Evolutionary conservation across 2,888 invertebrate genomes (phyloP).

Genomic region (Lochmaea capreae): DNA sequence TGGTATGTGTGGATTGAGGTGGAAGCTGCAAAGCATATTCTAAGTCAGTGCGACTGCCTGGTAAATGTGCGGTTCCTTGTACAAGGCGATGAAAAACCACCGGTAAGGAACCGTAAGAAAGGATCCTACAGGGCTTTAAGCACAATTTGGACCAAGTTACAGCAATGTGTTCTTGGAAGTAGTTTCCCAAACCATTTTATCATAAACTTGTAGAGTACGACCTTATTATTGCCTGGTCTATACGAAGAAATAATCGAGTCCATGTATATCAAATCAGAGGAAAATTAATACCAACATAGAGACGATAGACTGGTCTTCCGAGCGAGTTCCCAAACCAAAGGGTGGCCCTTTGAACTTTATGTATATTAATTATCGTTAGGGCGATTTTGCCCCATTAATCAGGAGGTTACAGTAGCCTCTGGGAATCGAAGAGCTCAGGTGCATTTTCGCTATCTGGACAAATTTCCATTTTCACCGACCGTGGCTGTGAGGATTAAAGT

Average conservation of each 20-base stretch:
- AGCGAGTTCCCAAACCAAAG: conserved; percentile 19
- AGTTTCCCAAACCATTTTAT: too few species aligned
- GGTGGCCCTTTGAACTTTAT: conserved; percentile 41
- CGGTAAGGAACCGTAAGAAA: too few species aligned
- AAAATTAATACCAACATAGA: neutral
- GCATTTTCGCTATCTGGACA: conserved; percentile 37
- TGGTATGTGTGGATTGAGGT: too few species aligned
- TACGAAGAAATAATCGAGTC: neutral
- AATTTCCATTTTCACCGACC: conserved; percentile 9
- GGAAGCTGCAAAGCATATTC: too few species aligned
- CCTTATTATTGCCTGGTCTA: neutral
- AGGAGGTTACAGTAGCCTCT: conserved; percentile 42
- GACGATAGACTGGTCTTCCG: conserved; percentile 13
- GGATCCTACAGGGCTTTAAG: too few species aligned
- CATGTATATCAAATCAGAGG: conserved; percentile 9
- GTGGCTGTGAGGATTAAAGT: conserved; percentile 8
- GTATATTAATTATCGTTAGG: conserved; percentile 52
- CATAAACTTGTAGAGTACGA: neutral
- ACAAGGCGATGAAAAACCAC: too few species aligned
- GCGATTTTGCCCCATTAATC: conserved; percentile 50
- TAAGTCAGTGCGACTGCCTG: too few species aligned
- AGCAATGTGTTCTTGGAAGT: too few species aligned
- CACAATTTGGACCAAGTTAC: too few species aligned
- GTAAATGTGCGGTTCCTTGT: too few species aligned
- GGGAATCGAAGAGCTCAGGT: conserved; percentile 50